Conservation (phyloP, 1,140 invertebrate species). For the Reticulitermes speratus region DNA sequence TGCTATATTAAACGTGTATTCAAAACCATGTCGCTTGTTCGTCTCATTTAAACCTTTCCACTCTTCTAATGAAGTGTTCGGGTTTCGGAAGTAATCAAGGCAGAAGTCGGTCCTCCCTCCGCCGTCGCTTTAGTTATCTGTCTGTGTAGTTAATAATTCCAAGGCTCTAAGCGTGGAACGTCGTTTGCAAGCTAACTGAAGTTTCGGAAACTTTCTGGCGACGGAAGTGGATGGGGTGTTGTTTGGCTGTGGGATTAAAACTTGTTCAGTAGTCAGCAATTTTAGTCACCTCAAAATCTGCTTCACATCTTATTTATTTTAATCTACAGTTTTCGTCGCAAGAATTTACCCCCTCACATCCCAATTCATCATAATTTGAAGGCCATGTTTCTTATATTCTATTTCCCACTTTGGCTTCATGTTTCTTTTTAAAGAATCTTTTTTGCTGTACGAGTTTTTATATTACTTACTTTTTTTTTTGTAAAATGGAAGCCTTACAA, state of each 20-base stretch:
- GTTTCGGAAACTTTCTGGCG: neutral
- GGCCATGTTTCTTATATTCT: neutral
- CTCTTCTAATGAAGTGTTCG: neutral
- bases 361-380: neutral
- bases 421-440: neutral
- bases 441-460: neutral
- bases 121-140: neutral
- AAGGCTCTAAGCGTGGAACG: neutral
- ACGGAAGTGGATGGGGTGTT: neutral
- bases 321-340: neutral
- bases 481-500: neutral
- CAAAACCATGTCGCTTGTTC: too few relatives aligned
- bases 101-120: neutral
- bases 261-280: constrained; percentile 1
- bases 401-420: neutral
- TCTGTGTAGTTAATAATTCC: neutral
- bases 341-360: neutral
- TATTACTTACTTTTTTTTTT: neutral
- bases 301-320: neutral
- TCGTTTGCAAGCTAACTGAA: constrained; percentile 7
- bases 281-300: neutral
- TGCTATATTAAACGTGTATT: too few relatives aligned
- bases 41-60: too few relatives aligned
- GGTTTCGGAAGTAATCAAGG: neutral
- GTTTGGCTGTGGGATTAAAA: neutral